A percentile compares a stretch with the other conserved stretches of the same genome.
Conservation (phyloP, 2,113 vertebrate genomes). For the Serinus canaria region DNA sequence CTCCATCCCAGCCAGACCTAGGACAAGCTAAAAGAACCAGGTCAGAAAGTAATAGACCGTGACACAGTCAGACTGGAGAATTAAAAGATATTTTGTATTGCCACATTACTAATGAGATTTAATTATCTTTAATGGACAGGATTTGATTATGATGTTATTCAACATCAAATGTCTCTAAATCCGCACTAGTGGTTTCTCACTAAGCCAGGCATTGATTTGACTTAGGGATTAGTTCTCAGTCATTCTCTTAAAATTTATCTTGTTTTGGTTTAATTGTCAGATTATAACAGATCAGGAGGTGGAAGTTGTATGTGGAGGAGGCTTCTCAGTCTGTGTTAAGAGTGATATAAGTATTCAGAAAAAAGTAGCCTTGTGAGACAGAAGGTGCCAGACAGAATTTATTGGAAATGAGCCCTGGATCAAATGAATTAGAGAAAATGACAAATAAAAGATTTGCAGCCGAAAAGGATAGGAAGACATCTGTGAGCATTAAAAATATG, state of each 20-base stretch:
- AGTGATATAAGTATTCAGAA: background rate
- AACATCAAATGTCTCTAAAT: background rate
- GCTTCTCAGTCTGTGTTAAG: background rate
- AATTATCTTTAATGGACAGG: background rate
- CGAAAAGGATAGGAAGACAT: background rate
- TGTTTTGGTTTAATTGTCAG: background rate
- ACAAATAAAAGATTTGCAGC: background rate
- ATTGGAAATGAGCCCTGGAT: background rate
- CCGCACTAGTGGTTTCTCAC: background rate
- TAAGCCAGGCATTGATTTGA: background rate
- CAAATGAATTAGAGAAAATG: background rate
- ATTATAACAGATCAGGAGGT: background rate
- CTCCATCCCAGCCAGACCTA: background rate
- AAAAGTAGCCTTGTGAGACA: background rate
- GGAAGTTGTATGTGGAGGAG: background rate
- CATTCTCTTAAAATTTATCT: background rate
- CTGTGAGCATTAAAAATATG: background rate
- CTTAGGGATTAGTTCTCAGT: background rate
- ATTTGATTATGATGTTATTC: background rate
- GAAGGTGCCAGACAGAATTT: background rate
- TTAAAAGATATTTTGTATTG: background rate
- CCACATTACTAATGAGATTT: background rate
- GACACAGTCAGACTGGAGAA: background rate
- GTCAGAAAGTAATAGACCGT: background rate
- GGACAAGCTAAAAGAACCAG: background rate